Base-by-base conservation (phyloP, 1,140 invertebrate genomes). In the Antheraea mylitta region DNA sequence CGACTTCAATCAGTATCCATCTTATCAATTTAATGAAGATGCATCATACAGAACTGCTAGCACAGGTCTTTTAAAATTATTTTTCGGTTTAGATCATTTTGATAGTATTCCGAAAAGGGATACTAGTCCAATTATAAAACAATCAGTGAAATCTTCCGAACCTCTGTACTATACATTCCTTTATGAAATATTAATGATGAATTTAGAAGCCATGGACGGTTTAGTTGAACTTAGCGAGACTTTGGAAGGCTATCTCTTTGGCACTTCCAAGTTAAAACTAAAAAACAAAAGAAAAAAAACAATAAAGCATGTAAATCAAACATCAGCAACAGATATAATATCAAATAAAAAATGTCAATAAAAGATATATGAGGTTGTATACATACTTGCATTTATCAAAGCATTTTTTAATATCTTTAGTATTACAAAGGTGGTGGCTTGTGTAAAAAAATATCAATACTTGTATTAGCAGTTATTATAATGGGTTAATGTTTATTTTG, bases 111-210 rank as follows among this genome's bases (percentile, higher is more conserved):
- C 78, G 3, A 76, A 80, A 59, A 70, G 74, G 22, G 69, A 75
- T 68, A 73, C 80, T 3, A 85, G 85, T 74, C 72, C 76, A 37
- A 64, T 78, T 11, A 66, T 87, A 36, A 72, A 86, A 42, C 65
- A 76, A 67, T 73, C 78, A 18, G 58, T 83, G 6, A 78, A 86
- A 66, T 68, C 79, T 8, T 74, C 78, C 66, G 77, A 76, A 58
- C 83, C 86, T 8, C 69, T 64, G 58, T 85, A 85, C 67, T 90
- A 87, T 65, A 73, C 71, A 18, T 18, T 81, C 16, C 70, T 79
- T 18, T 85, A 89, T 64, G 78, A 85, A 66, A 63, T 88, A 45
- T 62, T 91, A n/a, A 81, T 88, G 78, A 81, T 80, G 59, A 82
- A 67, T 38, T 70, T 91, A 63, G 85, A 90, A 48, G 59, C 82